Evolutionary conservation across 1,140 invertebrate genomes (phyloP).

Genomic region (Euglossa dilemma): DNA sequence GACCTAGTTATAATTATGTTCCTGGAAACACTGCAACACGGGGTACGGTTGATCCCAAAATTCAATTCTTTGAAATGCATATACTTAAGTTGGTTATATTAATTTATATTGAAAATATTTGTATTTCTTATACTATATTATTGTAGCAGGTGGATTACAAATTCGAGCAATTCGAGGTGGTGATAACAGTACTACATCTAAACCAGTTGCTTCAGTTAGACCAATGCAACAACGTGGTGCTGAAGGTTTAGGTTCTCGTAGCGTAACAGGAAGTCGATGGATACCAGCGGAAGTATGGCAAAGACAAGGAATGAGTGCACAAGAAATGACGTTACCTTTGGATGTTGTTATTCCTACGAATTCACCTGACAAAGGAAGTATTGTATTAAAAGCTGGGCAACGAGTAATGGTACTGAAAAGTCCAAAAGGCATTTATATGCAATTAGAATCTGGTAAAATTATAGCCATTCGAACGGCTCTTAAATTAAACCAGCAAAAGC

Average conservation of each 20-base stretch:
- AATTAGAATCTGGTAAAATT: slow-evolving; percentile 96
- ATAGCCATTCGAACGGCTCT: slow-evolving; percentile 94
- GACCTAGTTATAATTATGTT: slow-evolving; percentile 80
- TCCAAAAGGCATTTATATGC: slow-evolving; percentile 97
- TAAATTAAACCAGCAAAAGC: slow-evolving; percentile 87
- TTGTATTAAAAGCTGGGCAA: slow-evolving; percentile 95
- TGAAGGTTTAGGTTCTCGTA: slow-evolving; percentile 80
- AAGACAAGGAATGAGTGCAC: slow-evolving; percentile 95
- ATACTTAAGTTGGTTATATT: slow-evolving; percentile 4
- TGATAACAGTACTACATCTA: slow-evolving; percentile 75
- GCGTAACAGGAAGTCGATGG: slow-evolving; percentile 85
- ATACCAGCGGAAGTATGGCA: slow-evolving; percentile 94
- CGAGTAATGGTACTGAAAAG: slow-evolving; percentile 97
- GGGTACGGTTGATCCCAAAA: slow-evolving; percentile 67
- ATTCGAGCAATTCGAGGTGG: slow-evolving; percentile 79
- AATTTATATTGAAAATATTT: neutral
- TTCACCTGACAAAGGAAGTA: slow-evolving; percentile 92
- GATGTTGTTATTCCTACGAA: slow-evolving; percentile 97
- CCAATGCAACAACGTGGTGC: slow-evolving; percentile 83
- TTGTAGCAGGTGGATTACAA: slow-evolving; percentile 78
- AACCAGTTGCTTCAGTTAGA: slow-evolving; percentile 83
- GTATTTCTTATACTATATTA: slow-evolving; percentile 34
- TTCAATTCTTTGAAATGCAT: slow-evolving; percentile 13
- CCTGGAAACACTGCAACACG: slow-evolving; percentile 80
- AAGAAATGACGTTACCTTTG: slow-evolving; percentile 94